These are phyloP conservation scores for Teleogryllus occipitalis DNA, from an alignment of 1,140 invertebrate species.

Conservation along the genomic window DNA sequence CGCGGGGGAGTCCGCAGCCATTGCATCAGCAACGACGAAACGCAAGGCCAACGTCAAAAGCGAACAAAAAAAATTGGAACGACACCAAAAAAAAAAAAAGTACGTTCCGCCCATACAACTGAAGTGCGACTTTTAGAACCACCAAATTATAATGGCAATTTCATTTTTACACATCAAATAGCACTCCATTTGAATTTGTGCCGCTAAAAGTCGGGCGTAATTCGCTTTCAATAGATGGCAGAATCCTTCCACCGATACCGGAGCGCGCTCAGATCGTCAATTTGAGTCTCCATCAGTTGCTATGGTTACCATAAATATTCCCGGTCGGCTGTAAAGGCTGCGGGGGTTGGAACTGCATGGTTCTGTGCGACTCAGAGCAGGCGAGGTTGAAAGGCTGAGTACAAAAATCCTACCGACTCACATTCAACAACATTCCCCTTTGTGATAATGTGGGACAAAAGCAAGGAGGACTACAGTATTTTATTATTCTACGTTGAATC, in stretches of 20 bases:
- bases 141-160: slow-evolving; percentile 5
- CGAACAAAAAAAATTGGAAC: background rate
- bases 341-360: too few species aligned
- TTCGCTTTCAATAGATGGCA: slow-evolving; percentile 4
- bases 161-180: slow-evolving; percentile 6
- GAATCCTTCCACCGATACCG: background rate
- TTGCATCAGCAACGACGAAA: background rate
- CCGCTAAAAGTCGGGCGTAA: background rate
- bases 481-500: too few species aligned
- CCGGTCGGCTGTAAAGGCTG: background rate
- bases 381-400: too few species aligned
- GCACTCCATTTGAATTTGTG: slow-evolving; percentile 1
- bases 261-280: background rate
- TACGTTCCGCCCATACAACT: background rate
- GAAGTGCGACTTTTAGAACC: background rate
- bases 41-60: background rate
- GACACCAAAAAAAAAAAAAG: background rate
- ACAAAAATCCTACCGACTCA: too few species aligned
- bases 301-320: slow-evolving; percentile 1
- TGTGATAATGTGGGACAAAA: too few species aligned
- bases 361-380: too few species aligned
- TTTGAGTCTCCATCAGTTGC: background rate
- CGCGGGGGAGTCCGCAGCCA: too few species aligned
- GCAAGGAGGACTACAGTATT: too few species aligned
- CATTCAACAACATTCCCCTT: too few species aligned